Percentiles rank a stretch among this genome's conserved stretches.
Conservation (phyloP, 92 coral and sea anemone genomes). For the Micromussa lordhowensis region DNA sequence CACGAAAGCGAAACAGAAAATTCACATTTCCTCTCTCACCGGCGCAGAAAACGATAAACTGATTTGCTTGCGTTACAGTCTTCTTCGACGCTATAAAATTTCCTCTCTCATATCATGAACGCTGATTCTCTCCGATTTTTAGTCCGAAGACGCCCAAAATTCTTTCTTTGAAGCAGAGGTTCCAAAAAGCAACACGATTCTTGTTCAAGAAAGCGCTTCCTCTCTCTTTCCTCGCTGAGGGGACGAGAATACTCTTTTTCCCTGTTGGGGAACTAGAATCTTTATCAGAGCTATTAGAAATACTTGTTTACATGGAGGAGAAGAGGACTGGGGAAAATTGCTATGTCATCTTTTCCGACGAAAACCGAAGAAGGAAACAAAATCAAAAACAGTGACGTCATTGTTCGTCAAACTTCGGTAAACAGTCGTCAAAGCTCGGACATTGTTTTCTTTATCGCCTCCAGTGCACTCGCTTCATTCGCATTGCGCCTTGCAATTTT, state of each 20-base stretch:
- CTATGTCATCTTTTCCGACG: conserved; percentile 20
- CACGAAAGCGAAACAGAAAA: neutral
- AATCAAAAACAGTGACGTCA: neutral
- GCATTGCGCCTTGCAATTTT: conserved; percentile 9
- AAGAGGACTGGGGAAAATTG: conserved; percentile 20
- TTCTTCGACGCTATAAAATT: neutral
- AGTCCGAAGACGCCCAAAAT: neutral
- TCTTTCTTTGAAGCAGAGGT: neutral
- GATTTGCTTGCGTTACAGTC: conserved; percentile 3
- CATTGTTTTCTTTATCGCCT: neutral
- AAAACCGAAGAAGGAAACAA: neutral
- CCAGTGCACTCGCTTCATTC: conserved; percentile 13
- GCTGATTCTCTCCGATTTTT: neutral
- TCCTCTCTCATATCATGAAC: neutral
- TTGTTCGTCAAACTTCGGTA: conserved; percentile 11
- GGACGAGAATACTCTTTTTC: neutral
- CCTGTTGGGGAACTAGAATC: neutral
- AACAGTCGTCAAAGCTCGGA: conserved; percentile 11
- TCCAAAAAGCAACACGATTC: neutral
- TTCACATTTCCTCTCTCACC: conserved; percentile 14
- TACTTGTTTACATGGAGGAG: conserved; percentile 22
- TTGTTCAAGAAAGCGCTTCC: neutral
- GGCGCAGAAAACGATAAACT: neutral
- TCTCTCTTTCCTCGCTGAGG: too few relatives aligned
- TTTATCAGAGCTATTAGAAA: neutral